A percentile compares a stretch with the other conserved stretches of the same genome.
phyloP scores from a whole-genome alignment of 2,797 vertebrate genomes.

The Cuniculus paca region DNA sequence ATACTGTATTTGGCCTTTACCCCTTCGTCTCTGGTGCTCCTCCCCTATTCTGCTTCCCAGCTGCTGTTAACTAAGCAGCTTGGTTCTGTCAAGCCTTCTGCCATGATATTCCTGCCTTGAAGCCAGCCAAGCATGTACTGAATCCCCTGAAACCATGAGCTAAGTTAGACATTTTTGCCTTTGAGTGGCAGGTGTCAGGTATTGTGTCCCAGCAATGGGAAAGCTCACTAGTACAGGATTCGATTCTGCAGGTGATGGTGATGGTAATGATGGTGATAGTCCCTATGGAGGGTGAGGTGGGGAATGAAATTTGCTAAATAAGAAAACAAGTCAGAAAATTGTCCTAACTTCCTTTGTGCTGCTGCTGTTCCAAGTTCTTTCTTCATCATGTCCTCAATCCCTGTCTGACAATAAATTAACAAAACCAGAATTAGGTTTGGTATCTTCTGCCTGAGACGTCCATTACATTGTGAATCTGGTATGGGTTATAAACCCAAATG shows the following conservation, averaged over 20 bases:
- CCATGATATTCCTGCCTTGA: not conserved
- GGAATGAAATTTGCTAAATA: not conserved
- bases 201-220: not conserved
- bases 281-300: not conserved
- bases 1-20: not conserved
- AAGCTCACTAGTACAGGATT: not conserved
- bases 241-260: not conserved
- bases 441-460: conserved; percentile 17
- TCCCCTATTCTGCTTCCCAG: not conserved
- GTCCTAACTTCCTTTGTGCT: not conserved
- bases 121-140: not conserved
- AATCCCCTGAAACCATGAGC: not conserved
- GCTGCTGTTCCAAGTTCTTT: not conserved
- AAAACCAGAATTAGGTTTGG: conserved; percentile 28
- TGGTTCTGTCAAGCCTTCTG: not conserved
- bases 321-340: not conserved
- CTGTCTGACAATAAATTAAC: conserved; percentile 7
- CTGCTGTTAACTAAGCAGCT: not conserved
- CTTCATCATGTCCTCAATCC: not conserved
- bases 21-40: not conserved
- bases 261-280: not conserved
- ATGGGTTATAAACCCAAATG: conserved; percentile 47
- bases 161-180: not conserved
- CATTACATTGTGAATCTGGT: conserved; percentile 28
- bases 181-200: not conserved